Conservation (phyloP, 2,888 invertebrate species). For the Lepidonotus clava region DNA sequence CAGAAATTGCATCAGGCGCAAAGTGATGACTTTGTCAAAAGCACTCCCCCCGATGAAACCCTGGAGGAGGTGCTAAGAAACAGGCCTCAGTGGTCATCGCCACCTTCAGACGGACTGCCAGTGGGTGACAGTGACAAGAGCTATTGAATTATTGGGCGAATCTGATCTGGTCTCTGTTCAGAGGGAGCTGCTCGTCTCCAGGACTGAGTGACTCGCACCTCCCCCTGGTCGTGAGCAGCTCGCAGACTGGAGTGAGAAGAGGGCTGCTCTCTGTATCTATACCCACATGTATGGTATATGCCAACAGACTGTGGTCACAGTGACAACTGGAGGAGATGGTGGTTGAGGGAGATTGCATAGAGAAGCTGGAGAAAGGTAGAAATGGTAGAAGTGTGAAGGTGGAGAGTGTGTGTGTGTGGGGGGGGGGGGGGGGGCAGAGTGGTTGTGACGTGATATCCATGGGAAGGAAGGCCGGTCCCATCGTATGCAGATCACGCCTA, state of each 20-base stretch:
- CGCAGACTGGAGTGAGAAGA: neutral
- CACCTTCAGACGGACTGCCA: neutral
- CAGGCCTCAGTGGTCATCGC: no score
- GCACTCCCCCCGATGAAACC: conserved; percentile 42
- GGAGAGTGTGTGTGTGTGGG: no score
- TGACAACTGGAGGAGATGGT: no score
- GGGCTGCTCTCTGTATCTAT: no score
- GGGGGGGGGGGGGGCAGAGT: neutral
- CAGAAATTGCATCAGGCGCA: conserved; percentile 48
- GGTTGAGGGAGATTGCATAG: no score
- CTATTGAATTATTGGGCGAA: neutral
- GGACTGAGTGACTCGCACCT: no score
- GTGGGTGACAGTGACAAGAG: neutral
- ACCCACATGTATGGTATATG: no score
- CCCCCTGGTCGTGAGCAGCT: neutral
- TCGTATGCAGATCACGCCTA: neutral
- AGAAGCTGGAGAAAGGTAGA: no score
- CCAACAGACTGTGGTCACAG: no score
- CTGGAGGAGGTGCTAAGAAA: neutral
- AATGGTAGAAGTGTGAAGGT: no score
- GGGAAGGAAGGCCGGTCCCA: neutral
- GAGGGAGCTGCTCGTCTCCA: no score
- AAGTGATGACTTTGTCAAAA: conserved; percentile 51
- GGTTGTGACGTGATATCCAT: neutral
- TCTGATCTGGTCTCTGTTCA: no score